A percentile compares a stretch with the other conserved stretches of the same genome.
Evolutionary conservation across 2,797 vertebrate genomes (phyloP).

Genomic region (Megalops cyprinoides): DNA sequence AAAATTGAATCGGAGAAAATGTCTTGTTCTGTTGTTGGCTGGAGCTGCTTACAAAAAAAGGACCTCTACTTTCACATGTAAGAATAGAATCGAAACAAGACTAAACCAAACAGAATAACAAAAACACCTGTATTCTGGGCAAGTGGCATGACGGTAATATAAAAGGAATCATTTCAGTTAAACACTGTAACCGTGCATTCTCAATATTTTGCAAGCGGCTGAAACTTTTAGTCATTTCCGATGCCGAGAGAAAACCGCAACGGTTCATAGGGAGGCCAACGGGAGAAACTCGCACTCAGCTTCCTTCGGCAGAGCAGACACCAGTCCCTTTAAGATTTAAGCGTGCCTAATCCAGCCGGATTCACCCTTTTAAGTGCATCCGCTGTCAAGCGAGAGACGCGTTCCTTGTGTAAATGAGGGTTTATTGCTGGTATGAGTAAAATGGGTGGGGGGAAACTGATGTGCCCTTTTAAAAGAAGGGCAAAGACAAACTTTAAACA

Average conservation of each 20-base stretch:
- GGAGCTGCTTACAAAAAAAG: not conserved
- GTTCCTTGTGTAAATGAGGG: constrained; percentile 57
- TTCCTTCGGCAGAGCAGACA: not conserved
- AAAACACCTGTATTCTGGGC: too few species aligned
- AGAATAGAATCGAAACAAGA: too few species aligned
- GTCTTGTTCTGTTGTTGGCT: not conserved
- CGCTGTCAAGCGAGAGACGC: constrained; percentile 46
- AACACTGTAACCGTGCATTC: not conserved
- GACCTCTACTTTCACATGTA: too few species aligned
- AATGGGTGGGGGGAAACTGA: constrained; percentile 55
- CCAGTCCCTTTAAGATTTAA: not conserved
- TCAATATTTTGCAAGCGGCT: constrained; percentile 20
- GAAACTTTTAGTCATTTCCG: constrained; percentile 17
- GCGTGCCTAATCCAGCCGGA: constrained; percentile 34
- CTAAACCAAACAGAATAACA: too few species aligned
- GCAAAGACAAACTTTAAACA: constrained; percentile 34
- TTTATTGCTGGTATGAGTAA: constrained; percentile 60
- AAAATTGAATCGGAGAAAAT: not conserved
- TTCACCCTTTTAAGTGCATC: constrained; percentile 53
- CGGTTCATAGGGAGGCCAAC: not conserved
- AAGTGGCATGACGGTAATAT: constrained; percentile 9
- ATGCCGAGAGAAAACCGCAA: not conserved
- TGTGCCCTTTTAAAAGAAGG: constrained; percentile 48
- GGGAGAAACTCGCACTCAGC: not conserved
- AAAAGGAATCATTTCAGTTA: constrained; percentile 22